Evolutionary conservation across 2,888 invertebrate genomes (phyloP).

Genomic region (Drosophila acutilabella): DNA sequence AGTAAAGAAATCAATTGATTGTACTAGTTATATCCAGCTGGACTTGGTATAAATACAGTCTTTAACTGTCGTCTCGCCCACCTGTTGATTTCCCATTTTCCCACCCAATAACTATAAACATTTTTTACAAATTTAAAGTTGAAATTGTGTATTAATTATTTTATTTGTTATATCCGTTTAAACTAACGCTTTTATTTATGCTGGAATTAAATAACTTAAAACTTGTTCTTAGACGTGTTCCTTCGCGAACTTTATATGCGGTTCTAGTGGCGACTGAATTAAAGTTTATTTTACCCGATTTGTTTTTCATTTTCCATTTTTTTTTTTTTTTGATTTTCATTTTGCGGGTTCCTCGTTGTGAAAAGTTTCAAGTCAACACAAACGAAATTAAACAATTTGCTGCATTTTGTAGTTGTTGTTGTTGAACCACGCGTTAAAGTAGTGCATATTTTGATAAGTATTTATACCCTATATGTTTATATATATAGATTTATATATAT

Average conservation of each 20-base stretch:
- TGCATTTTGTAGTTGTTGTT: constrained; percentile 24
- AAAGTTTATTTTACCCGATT: constrained; percentile 12
- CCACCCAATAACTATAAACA: not conserved
- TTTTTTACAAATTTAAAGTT: constrained; percentile 32
- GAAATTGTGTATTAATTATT: constrained; percentile 78
- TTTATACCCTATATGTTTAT: constrained; percentile 56
- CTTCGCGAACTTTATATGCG: constrained; percentile 57
- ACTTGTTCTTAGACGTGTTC: constrained; percentile 69
- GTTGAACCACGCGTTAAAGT: constrained; percentile 72
- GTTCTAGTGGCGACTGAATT: constrained; percentile 70
- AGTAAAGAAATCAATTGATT: too few species aligned
- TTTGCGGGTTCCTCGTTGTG: not conserved
- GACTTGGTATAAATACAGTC: too few species aligned
- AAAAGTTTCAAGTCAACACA: constrained; percentile 58
- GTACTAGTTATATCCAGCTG: too few species aligned
- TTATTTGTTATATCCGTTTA: constrained; percentile 79
- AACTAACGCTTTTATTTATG: constrained; percentile 79
- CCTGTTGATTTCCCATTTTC: too few species aligned
- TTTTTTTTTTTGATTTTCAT: constrained; percentile 7
- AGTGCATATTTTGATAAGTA: constrained; percentile 74
- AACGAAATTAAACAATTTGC: constrained; percentile 63
- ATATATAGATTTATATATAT: constrained; percentile 26
- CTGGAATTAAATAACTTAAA: constrained; percentile 80
- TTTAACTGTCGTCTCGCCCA: too few species aligned
- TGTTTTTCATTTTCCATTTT: not conserved